Conservation (phyloP, 2,797 vertebrate species). For the Luscinia luscinia region DNA sequence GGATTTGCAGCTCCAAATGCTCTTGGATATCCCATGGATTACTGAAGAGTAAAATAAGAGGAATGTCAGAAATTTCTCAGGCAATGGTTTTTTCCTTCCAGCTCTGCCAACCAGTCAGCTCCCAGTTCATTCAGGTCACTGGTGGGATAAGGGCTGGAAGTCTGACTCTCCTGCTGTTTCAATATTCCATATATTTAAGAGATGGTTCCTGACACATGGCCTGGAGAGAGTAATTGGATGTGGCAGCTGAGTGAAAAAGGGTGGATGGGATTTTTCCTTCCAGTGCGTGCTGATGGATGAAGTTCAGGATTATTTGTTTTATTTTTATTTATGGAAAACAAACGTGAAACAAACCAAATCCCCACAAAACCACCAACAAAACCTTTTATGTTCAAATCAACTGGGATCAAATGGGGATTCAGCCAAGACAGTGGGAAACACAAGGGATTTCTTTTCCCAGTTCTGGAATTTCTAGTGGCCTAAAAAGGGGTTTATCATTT, state of each 20-base stretch:
- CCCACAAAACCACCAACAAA: rapidly evolving
- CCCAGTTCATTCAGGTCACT: constrained; percentile 3
- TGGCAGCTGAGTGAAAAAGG: constrained; percentile 55
- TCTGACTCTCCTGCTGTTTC: neutral
- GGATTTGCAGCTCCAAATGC: neutral
- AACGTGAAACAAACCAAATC: neutral
- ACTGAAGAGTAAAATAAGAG: neutral
- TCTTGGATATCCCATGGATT: neutral
- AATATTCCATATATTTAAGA: neutral
- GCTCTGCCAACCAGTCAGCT: neutral
- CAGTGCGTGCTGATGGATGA: neutral
- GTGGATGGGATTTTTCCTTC: constrained; percentile 7
- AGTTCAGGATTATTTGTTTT: neutral
- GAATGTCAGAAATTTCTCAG: neutral
- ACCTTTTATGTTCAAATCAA: neutral
- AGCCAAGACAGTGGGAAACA: neutral
- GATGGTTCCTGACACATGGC: constrained; percentile 6
- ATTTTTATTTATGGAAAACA: neutral
- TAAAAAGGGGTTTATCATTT: neutral
- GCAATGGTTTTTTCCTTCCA: neutral
- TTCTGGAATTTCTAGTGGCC: neutral
- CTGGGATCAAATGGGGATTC: neutral
- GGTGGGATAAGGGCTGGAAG: neutral
- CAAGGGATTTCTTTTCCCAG: neutral
- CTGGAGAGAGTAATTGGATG: constrained; percentile 6